Conservation (phyloP, 2,797 vertebrate genomes). For the Onychomys torridus region DNA sequence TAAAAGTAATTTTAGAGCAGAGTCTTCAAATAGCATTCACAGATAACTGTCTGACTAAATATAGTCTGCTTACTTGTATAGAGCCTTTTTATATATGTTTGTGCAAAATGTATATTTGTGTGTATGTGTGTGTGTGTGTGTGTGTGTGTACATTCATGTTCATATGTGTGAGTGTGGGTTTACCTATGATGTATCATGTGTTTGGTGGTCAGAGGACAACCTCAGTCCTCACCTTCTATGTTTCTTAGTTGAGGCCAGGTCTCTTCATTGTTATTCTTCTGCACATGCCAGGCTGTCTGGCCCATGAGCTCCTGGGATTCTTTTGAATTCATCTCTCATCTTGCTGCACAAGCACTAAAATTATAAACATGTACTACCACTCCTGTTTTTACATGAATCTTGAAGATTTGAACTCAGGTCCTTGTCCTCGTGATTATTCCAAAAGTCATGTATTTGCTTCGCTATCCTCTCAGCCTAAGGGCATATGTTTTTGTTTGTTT, state of each 20-base stretch:
- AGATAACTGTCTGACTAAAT: background rate
- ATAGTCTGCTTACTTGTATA: background rate
- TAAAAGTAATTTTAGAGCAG: background rate
- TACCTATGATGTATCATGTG: background rate
- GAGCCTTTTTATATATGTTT: background rate
- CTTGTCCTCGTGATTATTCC: background rate
- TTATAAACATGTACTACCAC: background rate
- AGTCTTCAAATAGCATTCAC: background rate
- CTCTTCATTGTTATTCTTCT: background rate
- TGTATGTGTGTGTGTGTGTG: background rate
- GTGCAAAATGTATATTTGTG: background rate
- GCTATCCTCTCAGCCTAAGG: background rate
- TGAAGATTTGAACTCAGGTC: background rate
- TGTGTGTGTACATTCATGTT: background rate
- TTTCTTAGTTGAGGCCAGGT: background rate
- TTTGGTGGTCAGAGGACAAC: background rate
- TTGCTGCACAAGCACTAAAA: background rate
- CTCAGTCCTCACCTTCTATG: background rate
- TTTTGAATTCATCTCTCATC: background rate
- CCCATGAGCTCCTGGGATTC: background rate
- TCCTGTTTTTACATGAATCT: background rate
- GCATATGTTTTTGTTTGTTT: background rate
- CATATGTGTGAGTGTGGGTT: background rate
- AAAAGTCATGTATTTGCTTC: background rate
- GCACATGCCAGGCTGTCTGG: background rate